Percentiles rank a stretch among this genome's conserved stretches.
These are phyloP conservation scores for Hiodon tergisus DNA, from an alignment of 2,113 vertebrate genomes.

Conservation along the genomic window DNA sequence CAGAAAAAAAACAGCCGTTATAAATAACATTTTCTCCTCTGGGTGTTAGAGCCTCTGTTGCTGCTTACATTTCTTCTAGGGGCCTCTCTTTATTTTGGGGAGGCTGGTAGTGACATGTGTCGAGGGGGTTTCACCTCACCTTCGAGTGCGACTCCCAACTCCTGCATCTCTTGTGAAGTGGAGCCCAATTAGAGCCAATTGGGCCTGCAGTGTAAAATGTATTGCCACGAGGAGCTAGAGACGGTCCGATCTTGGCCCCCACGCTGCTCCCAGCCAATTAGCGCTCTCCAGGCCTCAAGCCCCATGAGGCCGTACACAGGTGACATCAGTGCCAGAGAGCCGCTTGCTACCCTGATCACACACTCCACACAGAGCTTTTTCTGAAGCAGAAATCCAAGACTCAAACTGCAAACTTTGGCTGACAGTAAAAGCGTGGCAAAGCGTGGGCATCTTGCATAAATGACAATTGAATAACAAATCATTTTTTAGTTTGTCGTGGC, in stretches of 20 bases:
- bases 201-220: constrained; percentile 49
- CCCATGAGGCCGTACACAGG: not conserved
- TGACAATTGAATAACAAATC: no score
- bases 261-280: not conserved
- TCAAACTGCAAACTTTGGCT: no score
- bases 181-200: constrained; percentile 49
- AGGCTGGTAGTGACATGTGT: not conserved
- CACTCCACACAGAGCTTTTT: not conserved
- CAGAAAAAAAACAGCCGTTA: constrained; percentile 8
- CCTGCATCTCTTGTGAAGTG: constrained; percentile 41
- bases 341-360: not conserved
- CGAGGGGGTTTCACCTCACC: constrained; percentile 16
- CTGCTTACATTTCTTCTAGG: not conserved
- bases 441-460: no score
- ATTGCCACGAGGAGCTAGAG: constrained; percentile 45
- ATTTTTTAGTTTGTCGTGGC: no score
- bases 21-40: constrained; percentile 15
- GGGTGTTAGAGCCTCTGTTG: not conserved
- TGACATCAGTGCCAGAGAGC: not conserved
- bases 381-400: no score
- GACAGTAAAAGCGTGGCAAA: no score
- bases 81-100: not conserved
- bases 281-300: not conserved
- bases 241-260: constrained; percentile 23
- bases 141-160: constrained; percentile 26